Evolutionary conservation across 2,113 vertebrate species (phyloP).

Genomic region (Petroica traversi): DNA sequence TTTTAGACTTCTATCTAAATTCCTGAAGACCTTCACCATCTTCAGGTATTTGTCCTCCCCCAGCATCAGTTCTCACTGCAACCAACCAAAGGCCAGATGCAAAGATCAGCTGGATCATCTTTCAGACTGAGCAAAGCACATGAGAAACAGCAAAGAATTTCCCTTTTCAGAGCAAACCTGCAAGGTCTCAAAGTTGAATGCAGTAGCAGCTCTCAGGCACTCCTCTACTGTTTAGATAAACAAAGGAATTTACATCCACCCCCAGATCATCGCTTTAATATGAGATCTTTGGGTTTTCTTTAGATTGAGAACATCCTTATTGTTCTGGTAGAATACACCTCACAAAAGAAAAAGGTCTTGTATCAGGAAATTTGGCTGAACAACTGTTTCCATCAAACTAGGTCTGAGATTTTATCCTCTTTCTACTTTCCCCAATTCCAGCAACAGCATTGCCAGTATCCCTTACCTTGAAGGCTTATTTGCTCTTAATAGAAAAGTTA

Average conservation of each 20-base stretch:
- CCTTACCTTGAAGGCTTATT: neutral
- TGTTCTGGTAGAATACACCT: neutral
- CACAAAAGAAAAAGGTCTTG: neutral
- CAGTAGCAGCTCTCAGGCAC: neutral
- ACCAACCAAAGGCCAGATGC: neutral
- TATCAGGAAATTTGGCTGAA: neutral
- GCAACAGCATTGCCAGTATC: neutral
- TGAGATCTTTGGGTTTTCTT: rapidly evolving
- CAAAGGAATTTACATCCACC: neutral
- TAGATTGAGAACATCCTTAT: neutral
- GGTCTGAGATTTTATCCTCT: neutral
- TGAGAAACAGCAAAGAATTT: neutral
- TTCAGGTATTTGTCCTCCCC: neutral
- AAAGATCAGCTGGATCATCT: neutral
- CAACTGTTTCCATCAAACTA: neutral
- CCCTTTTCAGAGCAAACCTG: neutral
- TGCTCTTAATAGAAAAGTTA: neutral
- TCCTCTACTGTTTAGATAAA: neutral
- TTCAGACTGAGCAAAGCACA: neutral
- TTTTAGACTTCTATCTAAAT: neutral
- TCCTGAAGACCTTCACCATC: neutral
- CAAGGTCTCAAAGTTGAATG: neutral
- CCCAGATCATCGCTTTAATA: neutral
- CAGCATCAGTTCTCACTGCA: neutral
- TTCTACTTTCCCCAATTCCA: neutral